Percentiles rank a stretch among this genome's conserved stretches.
These are phyloP conservation scores for Antechinus flavipes DNA, from an alignment of 2,113 vertebrate genomes.

Conservation along the genomic window DNA sequence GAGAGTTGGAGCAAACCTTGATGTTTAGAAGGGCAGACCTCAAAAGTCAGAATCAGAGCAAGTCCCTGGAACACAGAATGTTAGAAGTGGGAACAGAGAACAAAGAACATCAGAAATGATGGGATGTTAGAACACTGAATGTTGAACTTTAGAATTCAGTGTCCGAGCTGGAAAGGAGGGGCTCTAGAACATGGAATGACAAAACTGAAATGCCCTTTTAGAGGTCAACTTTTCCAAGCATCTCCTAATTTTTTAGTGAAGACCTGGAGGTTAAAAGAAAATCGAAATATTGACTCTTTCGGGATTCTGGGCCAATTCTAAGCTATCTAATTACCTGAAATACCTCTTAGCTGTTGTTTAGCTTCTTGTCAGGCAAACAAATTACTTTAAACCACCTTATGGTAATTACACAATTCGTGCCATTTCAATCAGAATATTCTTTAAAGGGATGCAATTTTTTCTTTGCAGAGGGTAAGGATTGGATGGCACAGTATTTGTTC, in stretches of 20 bases:
- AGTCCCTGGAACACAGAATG: no score
- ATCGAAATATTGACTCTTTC: not conserved
- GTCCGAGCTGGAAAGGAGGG: not conserved
- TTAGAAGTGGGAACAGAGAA: no score
- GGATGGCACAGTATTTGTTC: not conserved
- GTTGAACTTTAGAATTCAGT: not conserved
- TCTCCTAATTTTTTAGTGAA: not conserved
- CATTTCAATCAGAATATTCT: not conserved
- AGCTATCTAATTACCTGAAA: not conserved
- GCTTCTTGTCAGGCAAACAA: not conserved
- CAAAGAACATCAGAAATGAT: no score
- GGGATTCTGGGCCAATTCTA: not conserved
- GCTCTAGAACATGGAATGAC: not conserved
- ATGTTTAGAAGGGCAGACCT: no score
- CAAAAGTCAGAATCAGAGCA: no score
- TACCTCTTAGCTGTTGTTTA: not conserved
- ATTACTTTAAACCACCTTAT: not conserved
- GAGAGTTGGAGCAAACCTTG: not conserved
- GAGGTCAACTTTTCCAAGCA: not conserved
- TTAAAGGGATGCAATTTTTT: not conserved
- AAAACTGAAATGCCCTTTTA: not conserved
- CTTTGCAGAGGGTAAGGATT: not conserved
- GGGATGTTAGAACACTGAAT: no score
- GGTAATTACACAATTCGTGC: not conserved
- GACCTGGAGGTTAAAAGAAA: not conserved